phyloP scores from a whole-genome alignment of 23 tunicate genomes.

The Trididemnum nubilum region DNA sequence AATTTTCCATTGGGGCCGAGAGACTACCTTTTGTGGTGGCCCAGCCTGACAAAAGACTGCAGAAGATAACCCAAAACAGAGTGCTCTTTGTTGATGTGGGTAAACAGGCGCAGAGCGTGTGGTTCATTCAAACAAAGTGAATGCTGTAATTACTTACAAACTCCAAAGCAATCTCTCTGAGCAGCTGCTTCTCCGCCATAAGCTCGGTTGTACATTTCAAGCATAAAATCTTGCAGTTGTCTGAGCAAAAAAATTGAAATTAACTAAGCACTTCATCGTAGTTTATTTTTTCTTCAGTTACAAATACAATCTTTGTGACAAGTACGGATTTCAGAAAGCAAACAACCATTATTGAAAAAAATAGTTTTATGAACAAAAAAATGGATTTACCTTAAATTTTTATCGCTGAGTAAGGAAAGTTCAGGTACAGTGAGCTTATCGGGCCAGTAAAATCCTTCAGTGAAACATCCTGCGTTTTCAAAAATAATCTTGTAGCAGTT shows the following conservation, averaged over 20 bases:
- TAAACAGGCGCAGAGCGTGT: too few species aligned
- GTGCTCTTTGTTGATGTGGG: too few species aligned
- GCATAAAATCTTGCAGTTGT: background rate
- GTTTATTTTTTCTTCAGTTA: too few species aligned
- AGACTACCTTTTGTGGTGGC: too few species aligned
- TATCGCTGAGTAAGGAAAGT: background rate
- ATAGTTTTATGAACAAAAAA: too few species aligned
- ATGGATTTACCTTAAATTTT: constrained; percentile 8
- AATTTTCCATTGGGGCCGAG: too few species aligned
- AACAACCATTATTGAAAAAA: too few species aligned
- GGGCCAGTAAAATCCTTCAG: background rate
- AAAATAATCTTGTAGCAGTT: background rate
- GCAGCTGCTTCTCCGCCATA: background rate
- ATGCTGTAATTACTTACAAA: background rate
- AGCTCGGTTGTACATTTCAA: background rate
- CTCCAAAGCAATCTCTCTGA: constrained; percentile 23
- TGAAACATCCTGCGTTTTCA: background rate
- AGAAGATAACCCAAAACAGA: too few species aligned
- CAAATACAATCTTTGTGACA: too few species aligned
- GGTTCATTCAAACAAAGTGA: background rate
- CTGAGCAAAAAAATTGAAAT: background rate
- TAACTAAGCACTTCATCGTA: too few species aligned
- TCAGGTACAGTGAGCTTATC: background rate
- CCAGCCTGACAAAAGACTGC: too few species aligned
- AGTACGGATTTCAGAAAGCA: too few species aligned